A percentile compares a stretch with the other conserved stretches of the same genome.
These are phyloP conservation scores for Siderastrea radians DNA, from an alignment of 92 coral and sea anemone genomes.

Conservation along the genomic window DNA sequence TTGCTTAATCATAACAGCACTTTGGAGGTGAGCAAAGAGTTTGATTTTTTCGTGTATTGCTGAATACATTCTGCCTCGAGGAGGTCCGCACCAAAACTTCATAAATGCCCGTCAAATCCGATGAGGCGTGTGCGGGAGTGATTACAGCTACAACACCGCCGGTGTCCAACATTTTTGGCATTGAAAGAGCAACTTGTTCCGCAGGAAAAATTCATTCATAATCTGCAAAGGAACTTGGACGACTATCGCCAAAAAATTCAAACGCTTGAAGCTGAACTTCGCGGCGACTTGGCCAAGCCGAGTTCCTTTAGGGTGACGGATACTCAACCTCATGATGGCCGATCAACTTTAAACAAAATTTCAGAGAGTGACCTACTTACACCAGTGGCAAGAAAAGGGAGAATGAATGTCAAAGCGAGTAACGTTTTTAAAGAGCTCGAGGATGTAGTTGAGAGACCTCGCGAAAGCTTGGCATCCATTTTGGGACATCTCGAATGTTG, in stretches of 20 bases:
- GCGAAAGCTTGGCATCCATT: not conserved
- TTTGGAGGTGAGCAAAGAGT: not conserved
- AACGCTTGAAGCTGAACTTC: not conserved
- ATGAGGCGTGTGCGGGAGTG: not conserved
- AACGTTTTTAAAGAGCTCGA: not conserved
- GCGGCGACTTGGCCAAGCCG: not conserved
- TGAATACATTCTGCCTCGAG: not conserved
- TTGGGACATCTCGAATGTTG: not conserved
- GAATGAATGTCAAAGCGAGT: not conserved
- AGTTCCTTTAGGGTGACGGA: not conserved
- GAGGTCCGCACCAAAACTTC: conserved; percentile 1
- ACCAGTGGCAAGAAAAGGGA: not conserved
- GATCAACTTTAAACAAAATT: not conserved
- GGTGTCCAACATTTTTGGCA: not conserved
- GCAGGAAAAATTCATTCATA: not conserved
- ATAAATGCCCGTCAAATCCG: not conserved
- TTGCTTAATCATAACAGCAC: not conserved
- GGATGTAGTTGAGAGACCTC: not conserved
- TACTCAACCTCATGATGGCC: not conserved
- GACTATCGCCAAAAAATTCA: not conserved
- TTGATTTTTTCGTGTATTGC: not conserved
- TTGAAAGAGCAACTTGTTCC: not conserved
- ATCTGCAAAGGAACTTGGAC: not conserved
- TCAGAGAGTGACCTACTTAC: not conserved
- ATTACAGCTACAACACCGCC: not conserved